These are phyloP conservation scores for Drosophila siamana DNA, from an alignment of 2,888 invertebrate species.

Conservation along the genomic window DNA sequence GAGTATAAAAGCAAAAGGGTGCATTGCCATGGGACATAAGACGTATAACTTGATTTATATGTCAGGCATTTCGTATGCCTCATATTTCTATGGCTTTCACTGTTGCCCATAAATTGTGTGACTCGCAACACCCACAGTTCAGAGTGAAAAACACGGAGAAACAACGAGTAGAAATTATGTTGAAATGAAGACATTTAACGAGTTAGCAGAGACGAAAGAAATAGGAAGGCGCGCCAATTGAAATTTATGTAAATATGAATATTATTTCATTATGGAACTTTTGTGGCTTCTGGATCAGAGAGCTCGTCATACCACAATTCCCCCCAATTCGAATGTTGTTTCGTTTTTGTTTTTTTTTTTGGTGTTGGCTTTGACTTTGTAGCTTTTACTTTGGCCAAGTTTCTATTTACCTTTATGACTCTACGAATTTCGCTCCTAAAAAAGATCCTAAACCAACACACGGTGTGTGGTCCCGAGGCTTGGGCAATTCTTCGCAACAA, in stretches of 20 bases:
- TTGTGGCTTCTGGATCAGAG: constrained; percentile 63
- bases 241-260: constrained; percentile 56
- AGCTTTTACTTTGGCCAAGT: constrained; percentile 27
- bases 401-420: constrained; percentile 54
- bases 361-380: background rate
- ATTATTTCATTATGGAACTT: constrained; percentile 29
- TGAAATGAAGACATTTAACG: constrained; percentile 72
- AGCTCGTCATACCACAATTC: constrained; percentile 24
- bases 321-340: constrained; percentile 25
- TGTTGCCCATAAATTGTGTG: constrained; percentile 63
- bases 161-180: constrained; percentile 52
- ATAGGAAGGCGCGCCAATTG: constrained; percentile 54
- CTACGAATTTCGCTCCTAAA: constrained; percentile 43
- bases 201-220: constrained; percentile 21
- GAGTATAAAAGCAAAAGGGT: constrained; percentile 59
- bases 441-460: constrained; percentile 27
- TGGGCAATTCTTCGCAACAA: constrained; percentile 32
- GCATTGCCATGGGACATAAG: constrained; percentile 61
- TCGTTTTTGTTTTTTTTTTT: constrained; percentile 11
- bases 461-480: constrained; percentile 51
- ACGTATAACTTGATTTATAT: constrained; percentile 70
- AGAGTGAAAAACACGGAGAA: background rate
- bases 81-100: constrained; percentile 81
- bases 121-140: constrained; percentile 64
- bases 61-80: constrained; percentile 45